These are phyloP conservation scores for Gymnogyps californianus DNA, from an alignment of 2,113 vertebrate species.

Conservation along the genomic window DNA sequence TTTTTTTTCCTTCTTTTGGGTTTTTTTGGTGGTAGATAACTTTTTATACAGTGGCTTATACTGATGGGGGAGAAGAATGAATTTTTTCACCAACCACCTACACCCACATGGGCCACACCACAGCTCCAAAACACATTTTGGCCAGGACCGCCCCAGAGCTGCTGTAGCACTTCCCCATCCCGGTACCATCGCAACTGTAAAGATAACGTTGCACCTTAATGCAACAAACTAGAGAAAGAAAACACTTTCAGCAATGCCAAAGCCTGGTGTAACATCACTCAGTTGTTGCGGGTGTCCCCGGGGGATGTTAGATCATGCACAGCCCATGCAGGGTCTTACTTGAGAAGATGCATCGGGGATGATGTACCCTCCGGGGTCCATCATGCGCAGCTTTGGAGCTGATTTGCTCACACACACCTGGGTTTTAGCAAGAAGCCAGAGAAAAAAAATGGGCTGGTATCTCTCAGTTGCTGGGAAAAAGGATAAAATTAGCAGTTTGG, in stretches of 20 bases:
- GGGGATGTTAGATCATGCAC: background rate
- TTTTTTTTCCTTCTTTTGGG: accelerated
- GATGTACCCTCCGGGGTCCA: accelerated
- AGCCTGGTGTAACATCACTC: no score
- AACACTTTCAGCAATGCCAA: background rate
- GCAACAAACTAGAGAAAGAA: background rate
- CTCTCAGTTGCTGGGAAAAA: background rate
- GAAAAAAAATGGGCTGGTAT: accelerated
- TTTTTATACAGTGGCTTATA: background rate
- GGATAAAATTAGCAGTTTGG: background rate
- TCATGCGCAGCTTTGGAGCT: accelerated
- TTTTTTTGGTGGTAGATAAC: background rate
- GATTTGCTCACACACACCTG: accelerated
- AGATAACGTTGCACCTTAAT: background rate
- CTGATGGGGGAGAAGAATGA: accelerated
- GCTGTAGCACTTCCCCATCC: background rate
- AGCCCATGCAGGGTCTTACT: background rate
- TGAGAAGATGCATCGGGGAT: accelerated
- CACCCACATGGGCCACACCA: background rate
- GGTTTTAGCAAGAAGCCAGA: background rate
- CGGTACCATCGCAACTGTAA: background rate
- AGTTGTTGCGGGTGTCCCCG: background rate
- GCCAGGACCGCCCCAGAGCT: background rate
- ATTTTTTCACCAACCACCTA: background rate
- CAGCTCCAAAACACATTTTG: background rate